Base-by-base conservation (phyloP, 2,888 invertebrate species). In the Polyommatus icarus region DNA sequence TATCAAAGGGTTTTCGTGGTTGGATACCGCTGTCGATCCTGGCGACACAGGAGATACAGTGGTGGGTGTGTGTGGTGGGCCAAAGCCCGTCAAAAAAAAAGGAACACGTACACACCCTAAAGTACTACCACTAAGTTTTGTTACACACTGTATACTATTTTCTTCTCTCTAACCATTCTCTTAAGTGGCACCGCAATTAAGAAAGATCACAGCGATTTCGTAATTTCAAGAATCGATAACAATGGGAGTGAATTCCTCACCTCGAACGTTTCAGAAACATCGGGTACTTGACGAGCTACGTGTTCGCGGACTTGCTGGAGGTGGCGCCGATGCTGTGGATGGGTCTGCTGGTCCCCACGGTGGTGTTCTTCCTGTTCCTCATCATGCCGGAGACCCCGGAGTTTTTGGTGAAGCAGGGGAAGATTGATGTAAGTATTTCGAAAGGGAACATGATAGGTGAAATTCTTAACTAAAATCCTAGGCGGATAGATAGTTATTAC, bases 321-420 rank as follows among this genome's bases (percentile, higher is more conserved):
- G 86, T 89, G 1, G 84, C 78, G 24, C 86, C 89, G 1, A 88
- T 94, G 90, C 84, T 92, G 32, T 92, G 91, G 90, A 83, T 92
- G 0, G 93, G 93, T 0, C 82, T 94, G 0, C 80, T 89, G 59
- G 90, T 93, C n/a, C 92, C 92, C 0, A 81, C 86, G 0, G 81
- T 89, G 0, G 85, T 89, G 29, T 91, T 94, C 81, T 89, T 93
- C 83, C 78, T 91, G 24, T 91, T 94, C 83, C 87, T 94, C 29
- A 78, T 88, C 12, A 92, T 94, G 93, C 94, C 94, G 0, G 94
- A 94, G 82, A 94, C 94, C 0, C 94, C 94, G 0, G 93, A 93
- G 81, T 93, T 88, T 80, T 86, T 94, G 0, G 90, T 94, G 71
- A 93, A 94, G 80, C 91, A 91, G 79, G 93, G 93, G 3, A 93